phyloP scores from a whole-genome alignment of 2,888 invertebrate genomes.

The Crepidodera aurea region DNA sequence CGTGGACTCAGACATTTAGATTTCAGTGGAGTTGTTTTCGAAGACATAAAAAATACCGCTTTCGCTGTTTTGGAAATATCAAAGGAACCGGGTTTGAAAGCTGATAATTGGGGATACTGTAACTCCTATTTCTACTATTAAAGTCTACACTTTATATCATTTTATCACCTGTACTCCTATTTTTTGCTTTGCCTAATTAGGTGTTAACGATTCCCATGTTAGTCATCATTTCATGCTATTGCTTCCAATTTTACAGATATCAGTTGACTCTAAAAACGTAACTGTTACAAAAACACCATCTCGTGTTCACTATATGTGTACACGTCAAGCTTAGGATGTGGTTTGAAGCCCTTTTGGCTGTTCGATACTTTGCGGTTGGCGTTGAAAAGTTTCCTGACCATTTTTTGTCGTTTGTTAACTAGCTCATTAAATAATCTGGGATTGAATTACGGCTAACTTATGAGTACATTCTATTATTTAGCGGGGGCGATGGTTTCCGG shows the following conservation, averaged over 20 bases:
- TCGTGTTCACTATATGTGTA: constrained; percentile 3
- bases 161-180: too few species aligned
- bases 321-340: constrained; percentile 49
- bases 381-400: constrained; percentile 56
- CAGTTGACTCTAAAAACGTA: background rate
- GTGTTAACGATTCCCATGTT: background rate
- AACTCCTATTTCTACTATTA: too few species aligned
- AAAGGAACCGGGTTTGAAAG: too few species aligned
- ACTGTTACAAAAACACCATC: constrained; percentile 4
- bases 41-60: too few species aligned
- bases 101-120: too few species aligned
- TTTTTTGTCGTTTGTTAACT: constrained; percentile 56
- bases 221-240: background rate
- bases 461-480: constrained; percentile 47
- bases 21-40: too few species aligned
- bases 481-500: constrained; percentile 42
- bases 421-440: constrained; percentile 55
- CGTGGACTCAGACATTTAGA: too few species aligned
- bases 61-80: too few species aligned
- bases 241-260: background rate
- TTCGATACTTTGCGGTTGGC: constrained; percentile 49
- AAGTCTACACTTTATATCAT: too few species aligned
- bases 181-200: background rate
- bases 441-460: constrained; percentile 49
- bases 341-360: constrained; percentile 54